Conservation (phyloP, 1,140 invertebrate genomes). For the Euwallacea similis region DNA sequence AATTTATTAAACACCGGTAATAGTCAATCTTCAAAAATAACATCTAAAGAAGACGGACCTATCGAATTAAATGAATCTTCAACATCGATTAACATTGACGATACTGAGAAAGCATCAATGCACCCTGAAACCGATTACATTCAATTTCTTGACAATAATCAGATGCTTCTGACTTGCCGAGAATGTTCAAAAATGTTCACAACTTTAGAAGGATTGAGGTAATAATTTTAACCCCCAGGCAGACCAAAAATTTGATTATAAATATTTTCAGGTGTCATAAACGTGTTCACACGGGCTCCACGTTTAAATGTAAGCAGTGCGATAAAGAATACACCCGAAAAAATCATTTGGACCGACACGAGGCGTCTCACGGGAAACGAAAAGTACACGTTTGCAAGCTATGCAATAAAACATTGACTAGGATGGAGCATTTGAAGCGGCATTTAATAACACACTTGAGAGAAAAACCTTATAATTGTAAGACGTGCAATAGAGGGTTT, state of each 20-base stretch:
- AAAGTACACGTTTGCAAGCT: slow-evolving; percentile 52
- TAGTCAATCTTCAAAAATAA: slow-evolving; percentile 22
- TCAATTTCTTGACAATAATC: slow-evolving; percentile 48
- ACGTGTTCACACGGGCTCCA: slow-evolving; percentile 45
- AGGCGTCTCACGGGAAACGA: slow-evolving; percentile 46
- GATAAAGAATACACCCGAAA: slow-evolving; percentile 49
- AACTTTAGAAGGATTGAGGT: slow-evolving; percentile 46
- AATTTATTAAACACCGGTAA: slow-evolving; percentile 30
- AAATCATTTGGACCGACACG: slow-evolving; percentile 49
- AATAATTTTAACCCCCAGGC: slow-evolving; percentile 1
- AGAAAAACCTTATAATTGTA: slow-evolving; percentile 58
- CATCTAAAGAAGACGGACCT: slow-evolving; percentile 16
- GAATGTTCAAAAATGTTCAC: slow-evolving; percentile 51
- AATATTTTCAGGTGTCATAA: slow-evolving; percentile 45
- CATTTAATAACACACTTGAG: slow-evolving; percentile 51
- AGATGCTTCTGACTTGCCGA: slow-evolving; percentile 48
- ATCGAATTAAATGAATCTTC: slow-evolving; percentile 16
- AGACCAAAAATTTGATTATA: neutral
- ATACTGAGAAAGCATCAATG: slow-evolving; percentile 14
- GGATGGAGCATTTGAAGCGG: slow-evolving; percentile 51
- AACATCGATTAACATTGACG: neutral
- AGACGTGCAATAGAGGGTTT: slow-evolving; percentile 58
- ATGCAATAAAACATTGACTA: slow-evolving; percentile 51
- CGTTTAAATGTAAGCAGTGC: slow-evolving; percentile 51
- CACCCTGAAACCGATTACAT: slow-evolving; percentile 46